Conservation (phyloP, 2,797 vertebrate genomes). For the Nyctibius grandis region DNA sequence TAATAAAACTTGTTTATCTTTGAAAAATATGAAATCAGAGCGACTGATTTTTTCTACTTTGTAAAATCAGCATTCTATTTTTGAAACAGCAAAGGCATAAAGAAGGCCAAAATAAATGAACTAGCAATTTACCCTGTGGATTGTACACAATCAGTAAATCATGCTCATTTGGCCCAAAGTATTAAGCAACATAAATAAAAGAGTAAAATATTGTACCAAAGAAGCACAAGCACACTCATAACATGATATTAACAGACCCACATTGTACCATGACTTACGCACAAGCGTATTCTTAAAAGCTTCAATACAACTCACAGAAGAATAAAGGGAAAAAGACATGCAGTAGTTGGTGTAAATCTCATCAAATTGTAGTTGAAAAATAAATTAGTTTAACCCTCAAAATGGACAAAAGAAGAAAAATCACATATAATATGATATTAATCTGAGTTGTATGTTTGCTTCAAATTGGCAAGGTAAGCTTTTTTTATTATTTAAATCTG, state of each 20-base stretch:
- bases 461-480: background rate
- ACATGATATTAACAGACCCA: background rate
- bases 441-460: background rate
- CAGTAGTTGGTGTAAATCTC: background rate
- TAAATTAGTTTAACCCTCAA: background rate
- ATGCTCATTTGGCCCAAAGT: background rate
- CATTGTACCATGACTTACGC: background rate
- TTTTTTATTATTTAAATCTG: background rate
- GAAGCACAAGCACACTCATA: background rate
- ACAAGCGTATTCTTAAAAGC: background rate
- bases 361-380: background rate
- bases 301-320: background rate
- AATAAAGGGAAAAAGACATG: background rate
- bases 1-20: slow-evolving; percentile 40
- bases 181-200: background rate
- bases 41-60: background rate
- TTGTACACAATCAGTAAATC: background rate
- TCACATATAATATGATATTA: background rate
- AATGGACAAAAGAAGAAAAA: background rate
- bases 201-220: background rate
- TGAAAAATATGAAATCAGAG: slow-evolving; percentile 1
- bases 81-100: background rate
- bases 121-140: background rate
- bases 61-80: background rate
- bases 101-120: background rate